Conservation (phyloP, 2,888 invertebrate species). For the Agrotis segetum region DNA sequence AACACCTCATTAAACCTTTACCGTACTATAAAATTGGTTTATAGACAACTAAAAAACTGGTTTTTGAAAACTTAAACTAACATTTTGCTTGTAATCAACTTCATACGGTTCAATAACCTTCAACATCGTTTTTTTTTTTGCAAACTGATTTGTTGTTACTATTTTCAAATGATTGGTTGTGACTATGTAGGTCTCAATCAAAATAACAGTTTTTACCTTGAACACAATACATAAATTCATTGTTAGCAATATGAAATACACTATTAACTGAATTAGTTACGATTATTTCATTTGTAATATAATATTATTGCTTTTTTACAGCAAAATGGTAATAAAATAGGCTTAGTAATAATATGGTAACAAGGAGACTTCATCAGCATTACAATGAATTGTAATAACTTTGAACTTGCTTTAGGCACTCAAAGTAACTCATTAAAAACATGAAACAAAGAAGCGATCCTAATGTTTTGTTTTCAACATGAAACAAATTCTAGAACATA, state of each 20-base stretch:
- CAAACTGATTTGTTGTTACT: too few relatives aligned
- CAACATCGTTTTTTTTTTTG: background rate
- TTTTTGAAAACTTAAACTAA: background rate
- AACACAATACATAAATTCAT: background rate
- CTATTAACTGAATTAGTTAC: background rate
- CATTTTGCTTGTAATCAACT: background rate
- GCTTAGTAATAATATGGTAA: conserved; percentile 3
- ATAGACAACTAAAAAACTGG: background rate
- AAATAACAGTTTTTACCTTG: background rate
- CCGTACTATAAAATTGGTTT: background rate
- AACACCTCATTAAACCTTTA: background rate
- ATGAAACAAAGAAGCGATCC: conserved; percentile 3
- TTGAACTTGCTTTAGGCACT: conserved; percentile 1
- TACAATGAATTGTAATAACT: conserved; percentile 36
- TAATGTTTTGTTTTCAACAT: conserved; percentile 42
- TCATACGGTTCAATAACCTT: background rate
- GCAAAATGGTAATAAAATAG: background rate
- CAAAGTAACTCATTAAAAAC: conserved; percentile 11
- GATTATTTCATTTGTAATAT: conserved; percentile 4
- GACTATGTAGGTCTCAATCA: background rate
- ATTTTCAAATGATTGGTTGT: background rate
- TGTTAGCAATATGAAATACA: background rate
- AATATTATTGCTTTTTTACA: conserved; percentile 8
- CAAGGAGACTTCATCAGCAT: conserved; percentile 15
- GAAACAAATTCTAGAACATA: background rate